These are phyloP conservation scores for Ophiodon elongatus DNA, from an alignment of 2,113 vertebrate species.

Conservation along the genomic window DNA sequence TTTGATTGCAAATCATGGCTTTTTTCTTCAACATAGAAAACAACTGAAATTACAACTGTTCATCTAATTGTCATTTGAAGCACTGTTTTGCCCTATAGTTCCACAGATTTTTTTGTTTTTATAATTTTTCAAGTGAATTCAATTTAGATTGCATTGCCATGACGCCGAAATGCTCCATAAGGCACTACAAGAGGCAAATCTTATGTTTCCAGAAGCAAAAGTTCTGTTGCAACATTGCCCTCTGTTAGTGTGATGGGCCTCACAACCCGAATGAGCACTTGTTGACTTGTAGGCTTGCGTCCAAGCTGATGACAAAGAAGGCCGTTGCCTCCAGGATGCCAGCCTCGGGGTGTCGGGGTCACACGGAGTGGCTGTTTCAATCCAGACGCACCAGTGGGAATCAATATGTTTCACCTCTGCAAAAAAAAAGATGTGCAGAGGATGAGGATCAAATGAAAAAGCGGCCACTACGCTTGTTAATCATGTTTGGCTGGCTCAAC, in stretches of 20 bases:
- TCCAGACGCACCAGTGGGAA: conserved; percentile 66
- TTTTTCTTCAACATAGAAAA: conserved; percentile 80
- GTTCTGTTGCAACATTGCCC: conserved; percentile 91
- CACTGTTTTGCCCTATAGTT: conserved; percentile 75
- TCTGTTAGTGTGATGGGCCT: conserved; percentile 87
- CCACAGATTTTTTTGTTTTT: conserved; percentile 29
- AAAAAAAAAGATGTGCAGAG: conserved; percentile 20
- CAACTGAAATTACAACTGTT: conserved; percentile 79
- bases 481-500: not conserved
- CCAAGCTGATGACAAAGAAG: conserved; percentile 87
- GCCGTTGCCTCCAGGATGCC: conserved; percentile 86
- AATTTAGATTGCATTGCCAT: conserved; percentile 93
- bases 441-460: not conserved
- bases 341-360: conserved; percentile 62
- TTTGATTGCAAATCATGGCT: conserved; percentile 93
- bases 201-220: conserved; percentile 89
- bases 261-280: conserved; percentile 86
- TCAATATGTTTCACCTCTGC: conserved; percentile 49
- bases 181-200: conserved; percentile 95
- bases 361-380: conserved; percentile 66
- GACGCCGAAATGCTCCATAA: conserved; percentile 95
- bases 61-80: conserved; percentile 59
- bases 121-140: conserved; percentile 82
- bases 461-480: not conserved
- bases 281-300: conserved; percentile 86